Base-by-base conservation (phyloP, 2,113 vertebrate species). In the Caracal caracal region DNA sequence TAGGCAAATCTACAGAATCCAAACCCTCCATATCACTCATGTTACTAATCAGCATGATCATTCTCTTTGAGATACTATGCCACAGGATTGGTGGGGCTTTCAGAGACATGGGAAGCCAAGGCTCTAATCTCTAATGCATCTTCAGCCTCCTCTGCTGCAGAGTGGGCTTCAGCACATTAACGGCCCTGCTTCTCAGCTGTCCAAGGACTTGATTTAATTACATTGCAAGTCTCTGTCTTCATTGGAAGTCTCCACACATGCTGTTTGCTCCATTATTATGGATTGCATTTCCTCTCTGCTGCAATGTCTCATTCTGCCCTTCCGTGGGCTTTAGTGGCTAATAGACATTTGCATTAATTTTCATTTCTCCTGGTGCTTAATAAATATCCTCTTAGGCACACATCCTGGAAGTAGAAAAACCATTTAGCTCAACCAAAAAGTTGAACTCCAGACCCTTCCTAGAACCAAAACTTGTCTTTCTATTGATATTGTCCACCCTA, bases 311-410 rank as follows among this genome's bases (percentile, higher is more conserved):
- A 94, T 92, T 90, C 79, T 66, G 63, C 53, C 94, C 92, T 96
- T 97, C 92, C 5, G 35, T 88, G 81, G 89, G 94, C 96, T 96
- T 97, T 93, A 61, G 76, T 68, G 61, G 40, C 89, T 97, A 83
- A 95, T 53, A 97, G 95, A 92, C 61, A 96, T 95, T 97, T 90
- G 70, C 94, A 98, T 97, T 94, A 35, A 97, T 96, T 98, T 96
- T 97, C 95, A 96, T 88, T 96, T 76, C 97, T 96, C 80, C 28
- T 66, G 68, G 59, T 78, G 79, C 63, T 98, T 98, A 93, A 96
- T 92, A 95, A 90, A 78, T 86, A 83, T 88, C 49, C 53, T 95
- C 93, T 82, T 90, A 92, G 79, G 16, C 79, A 51, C 76, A 35
- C 47, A 88, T 56, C 16, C 71, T 92, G 63, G 88, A 97, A 96